Percentiles rank a stretch among this genome's conserved stretches.
Conservation (phyloP, 92 coral and sea anemone species). For the Umimayanthus kanabou region DNA sequence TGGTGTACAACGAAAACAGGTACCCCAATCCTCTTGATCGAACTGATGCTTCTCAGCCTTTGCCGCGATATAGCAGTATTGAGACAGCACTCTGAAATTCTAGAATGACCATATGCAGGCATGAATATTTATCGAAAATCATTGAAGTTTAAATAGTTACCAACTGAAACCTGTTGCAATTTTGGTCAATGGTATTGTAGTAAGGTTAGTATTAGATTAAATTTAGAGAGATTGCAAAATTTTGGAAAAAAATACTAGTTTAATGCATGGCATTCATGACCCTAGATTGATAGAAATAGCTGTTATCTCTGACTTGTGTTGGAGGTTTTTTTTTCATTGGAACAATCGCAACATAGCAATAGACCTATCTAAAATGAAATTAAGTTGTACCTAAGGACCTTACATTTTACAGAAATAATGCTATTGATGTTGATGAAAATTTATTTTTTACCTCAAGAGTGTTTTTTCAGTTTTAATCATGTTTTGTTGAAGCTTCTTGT, state of each 20-base stretch:
- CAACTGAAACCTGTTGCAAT: not conserved
- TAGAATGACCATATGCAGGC: not conserved
- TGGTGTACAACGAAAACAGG: slow-evolving; percentile 84
- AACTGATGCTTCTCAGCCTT: slow-evolving; percentile 60
- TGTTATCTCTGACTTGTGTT: not conserved
- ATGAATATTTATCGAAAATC: slow-evolving; percentile 30
- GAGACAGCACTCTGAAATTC: slow-evolving; percentile 69
- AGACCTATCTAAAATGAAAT: not conserved
- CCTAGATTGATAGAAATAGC: not conserved
- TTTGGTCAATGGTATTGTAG: slow-evolving; percentile 13
- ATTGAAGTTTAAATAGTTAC: not conserved
- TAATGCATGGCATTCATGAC: not conserved
- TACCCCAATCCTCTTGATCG: slow-evolving; percentile 66
- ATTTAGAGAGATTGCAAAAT: not conserved
- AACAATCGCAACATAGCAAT: not conserved
- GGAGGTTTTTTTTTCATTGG: not conserved
- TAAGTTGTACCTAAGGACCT: not conserved
- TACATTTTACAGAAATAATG: not conserved
- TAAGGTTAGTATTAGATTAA: not conserved
- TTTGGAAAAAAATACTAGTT: not conserved
- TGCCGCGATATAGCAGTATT: slow-evolving; percentile 82
- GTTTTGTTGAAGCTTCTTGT: not conserved
- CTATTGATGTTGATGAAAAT: not conserved
- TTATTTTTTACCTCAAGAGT: not conserved
- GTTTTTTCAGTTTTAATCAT: not conserved